phyloP scores from a whole-genome alignment of 2,888 invertebrate genomes.

The Marronus borbonicus region DNA sequence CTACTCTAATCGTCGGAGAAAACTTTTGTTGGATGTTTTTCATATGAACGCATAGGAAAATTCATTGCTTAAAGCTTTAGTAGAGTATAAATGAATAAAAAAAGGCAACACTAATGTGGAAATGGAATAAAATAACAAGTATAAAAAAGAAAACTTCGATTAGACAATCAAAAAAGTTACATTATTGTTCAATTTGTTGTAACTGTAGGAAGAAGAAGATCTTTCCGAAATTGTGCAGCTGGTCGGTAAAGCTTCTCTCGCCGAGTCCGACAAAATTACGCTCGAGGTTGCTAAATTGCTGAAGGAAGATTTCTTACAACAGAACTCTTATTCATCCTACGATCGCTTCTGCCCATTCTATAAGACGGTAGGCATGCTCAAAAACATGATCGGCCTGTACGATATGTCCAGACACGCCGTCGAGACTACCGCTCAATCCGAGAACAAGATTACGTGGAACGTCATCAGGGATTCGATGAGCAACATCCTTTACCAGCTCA shows the following conservation, averaged over 20 bases:
- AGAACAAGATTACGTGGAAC: slow-evolving; percentile 99
- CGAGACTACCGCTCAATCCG: slow-evolving; percentile 97
- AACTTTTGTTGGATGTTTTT: no score
- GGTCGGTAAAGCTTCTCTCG: slow-evolving; percentile 98
- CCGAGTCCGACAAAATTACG: slow-evolving; percentile 99
- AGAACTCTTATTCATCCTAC: slow-evolving; percentile 97
- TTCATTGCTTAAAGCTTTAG: no score
- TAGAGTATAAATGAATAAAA: no score
- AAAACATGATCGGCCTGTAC: slow-evolving; percentile 98
- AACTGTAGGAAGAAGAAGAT: slow-evolving; percentile 95
- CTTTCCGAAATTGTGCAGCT: slow-evolving; percentile 99
- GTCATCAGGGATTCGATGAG: slow-evolving; percentile 98
- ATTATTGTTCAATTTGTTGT: no score
- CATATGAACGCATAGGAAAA: no score
- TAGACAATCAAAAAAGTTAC: no score
- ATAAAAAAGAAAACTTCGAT: not conserved
- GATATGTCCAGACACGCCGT: slow-evolving; percentile 98
- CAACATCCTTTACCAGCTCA: slow-evolving; percentile 95
- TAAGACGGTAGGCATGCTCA: slow-evolving; percentile 99
- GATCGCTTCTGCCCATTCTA: slow-evolving; percentile 99
- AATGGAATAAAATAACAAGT: not conserved
- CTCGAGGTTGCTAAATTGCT: slow-evolving; percentile 98
- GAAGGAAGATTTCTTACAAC: slow-evolving; percentile 99
- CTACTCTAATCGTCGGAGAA: no score
- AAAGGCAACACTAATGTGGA: no score